These are phyloP conservation scores for Spongia lamella DNA, from an alignment of 37 sponge, comb jelly and placozoan genomes.

Conservation along the genomic window DNA sequence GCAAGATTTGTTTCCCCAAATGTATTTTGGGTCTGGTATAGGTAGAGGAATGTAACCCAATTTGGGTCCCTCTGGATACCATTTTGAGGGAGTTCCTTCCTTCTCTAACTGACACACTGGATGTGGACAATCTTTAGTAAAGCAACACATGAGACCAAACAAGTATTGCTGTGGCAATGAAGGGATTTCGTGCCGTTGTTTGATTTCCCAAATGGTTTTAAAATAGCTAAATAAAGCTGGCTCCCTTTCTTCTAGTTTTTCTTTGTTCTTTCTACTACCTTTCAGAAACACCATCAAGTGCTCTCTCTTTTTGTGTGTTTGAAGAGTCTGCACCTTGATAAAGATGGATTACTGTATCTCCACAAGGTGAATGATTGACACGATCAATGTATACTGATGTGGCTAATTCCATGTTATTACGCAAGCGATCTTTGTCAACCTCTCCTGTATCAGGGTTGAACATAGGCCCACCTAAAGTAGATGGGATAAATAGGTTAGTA, in stretches of 20 bases:
- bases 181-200: background rate
- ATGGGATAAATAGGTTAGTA: constrained; percentile 11
- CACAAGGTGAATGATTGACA: constrained; percentile 42
- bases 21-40: constrained; percentile 15
- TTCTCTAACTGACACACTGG: constrained; percentile 17
- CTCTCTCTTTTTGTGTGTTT: background rate
- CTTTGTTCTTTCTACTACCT: constrained; percentile 8
- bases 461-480: constrained; percentile 1
- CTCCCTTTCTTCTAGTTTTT: background rate
- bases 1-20: constrained; percentile 24
- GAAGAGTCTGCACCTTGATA: constrained; percentile 13
- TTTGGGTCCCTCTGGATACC: constrained; percentile 34
- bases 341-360: constrained; percentile 31
- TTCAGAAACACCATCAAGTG: background rate
- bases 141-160: constrained; percentile 26
- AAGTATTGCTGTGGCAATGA: constrained; percentile 6
- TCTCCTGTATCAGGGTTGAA: constrained; percentile 16
- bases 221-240: constrained; percentile 25
- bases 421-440: constrained; percentile 2
- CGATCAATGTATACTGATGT: constrained; percentile 35
- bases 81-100: background rate
- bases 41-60: constrained; percentile 17
- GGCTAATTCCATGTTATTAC: constrained; percentile 23
- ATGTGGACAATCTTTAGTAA: constrained; percentile 10
- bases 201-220: constrained; percentile 9